A percentile compares a stretch with the other conserved stretches of the same genome.
Evolutionary conservation across 2,888 invertebrate genomes (phyloP).

Genomic region (Pemphredon lugubris): DNA sequence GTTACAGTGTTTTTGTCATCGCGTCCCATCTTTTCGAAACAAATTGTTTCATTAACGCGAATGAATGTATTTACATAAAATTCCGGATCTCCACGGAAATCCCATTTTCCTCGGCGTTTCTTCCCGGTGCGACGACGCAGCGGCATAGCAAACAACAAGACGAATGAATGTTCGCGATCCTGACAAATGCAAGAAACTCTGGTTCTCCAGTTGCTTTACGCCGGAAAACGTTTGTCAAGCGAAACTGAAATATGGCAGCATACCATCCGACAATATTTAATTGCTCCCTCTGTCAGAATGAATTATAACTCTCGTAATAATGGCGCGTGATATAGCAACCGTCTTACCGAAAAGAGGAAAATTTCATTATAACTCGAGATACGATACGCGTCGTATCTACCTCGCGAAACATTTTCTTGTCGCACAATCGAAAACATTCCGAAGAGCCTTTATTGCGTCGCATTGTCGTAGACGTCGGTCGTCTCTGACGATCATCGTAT

Average conservation of each 20-base stretch:
- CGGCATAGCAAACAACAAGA: constrained; percentile 57
- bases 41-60: constrained; percentile 26
- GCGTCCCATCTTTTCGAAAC: no score
- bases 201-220: constrained; percentile 38
- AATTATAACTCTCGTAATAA: constrained; percentile 47
- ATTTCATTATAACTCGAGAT: constrained; percentile 24
- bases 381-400: not conserved
- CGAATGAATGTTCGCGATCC: constrained; percentile 59
- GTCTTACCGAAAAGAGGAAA: constrained; percentile 13
- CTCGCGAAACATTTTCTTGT: not conserved
- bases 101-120: constrained; percentile 50
- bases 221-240: constrained; percentile 62
- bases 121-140: constrained; percentile 50
- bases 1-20: no score
- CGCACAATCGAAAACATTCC: no score
- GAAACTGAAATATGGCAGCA: constrained; percentile 53
- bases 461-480: no score
- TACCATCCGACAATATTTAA: constrained; percentile 61
- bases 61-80: constrained; percentile 11
- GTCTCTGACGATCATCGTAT: no score
- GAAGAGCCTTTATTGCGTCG: no score
- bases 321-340: constrained; percentile 31
- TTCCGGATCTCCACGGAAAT: constrained; percentile 42
- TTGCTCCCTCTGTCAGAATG: constrained; percentile 58
- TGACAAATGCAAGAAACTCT: constrained; percentile 60